A percentile compares a stretch with the other conserved stretches of the same genome.
Conservation (phyloP, 1,140 invertebrate species). For the Lepidotrigona ventralis region DNA sequence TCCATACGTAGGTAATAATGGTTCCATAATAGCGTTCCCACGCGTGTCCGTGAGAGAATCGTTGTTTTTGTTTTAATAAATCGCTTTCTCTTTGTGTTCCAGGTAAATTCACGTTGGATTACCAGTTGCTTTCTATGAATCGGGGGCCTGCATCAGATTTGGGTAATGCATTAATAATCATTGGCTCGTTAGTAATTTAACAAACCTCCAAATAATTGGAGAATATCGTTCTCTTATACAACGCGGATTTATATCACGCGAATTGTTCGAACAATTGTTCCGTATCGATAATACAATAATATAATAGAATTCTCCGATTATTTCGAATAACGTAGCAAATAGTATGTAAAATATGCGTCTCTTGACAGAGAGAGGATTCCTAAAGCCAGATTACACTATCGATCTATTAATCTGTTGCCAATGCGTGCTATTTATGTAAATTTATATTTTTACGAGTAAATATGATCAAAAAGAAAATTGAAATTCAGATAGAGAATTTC, state of each 20-base stretch:
- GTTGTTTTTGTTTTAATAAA: constrained; percentile 32
- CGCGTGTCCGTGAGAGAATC: constrained; percentile 8
- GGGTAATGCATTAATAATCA: not conserved
- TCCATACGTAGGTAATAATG: not conserved
- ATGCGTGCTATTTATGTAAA: too few relatives aligned
- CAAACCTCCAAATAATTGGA: not conserved
- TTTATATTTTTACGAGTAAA: too few relatives aligned
- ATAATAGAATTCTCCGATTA: not conserved
- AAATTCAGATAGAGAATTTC: too few relatives aligned
- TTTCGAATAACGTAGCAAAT: not conserved
- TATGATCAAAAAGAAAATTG: too few relatives aligned
- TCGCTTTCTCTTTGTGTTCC: constrained; percentile 48
- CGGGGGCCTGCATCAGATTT: not conserved
- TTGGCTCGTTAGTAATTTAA: not conserved
- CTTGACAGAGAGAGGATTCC: too few relatives aligned
- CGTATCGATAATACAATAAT: not conserved
- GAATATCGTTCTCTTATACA: not conserved
- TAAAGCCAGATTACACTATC: not conserved
- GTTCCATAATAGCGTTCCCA: constrained; percentile 2
- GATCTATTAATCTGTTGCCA: not conserved
- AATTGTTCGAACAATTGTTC: not conserved
- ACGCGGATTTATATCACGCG: not conserved
- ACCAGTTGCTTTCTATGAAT: not conserved
- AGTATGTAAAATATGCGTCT: not conserved
- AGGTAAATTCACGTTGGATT: not conserved